Evolutionary conservation across 2,797 vertebrate genomes (phyloP).

Genomic region (Hemibagrus guttatus): DNA sequence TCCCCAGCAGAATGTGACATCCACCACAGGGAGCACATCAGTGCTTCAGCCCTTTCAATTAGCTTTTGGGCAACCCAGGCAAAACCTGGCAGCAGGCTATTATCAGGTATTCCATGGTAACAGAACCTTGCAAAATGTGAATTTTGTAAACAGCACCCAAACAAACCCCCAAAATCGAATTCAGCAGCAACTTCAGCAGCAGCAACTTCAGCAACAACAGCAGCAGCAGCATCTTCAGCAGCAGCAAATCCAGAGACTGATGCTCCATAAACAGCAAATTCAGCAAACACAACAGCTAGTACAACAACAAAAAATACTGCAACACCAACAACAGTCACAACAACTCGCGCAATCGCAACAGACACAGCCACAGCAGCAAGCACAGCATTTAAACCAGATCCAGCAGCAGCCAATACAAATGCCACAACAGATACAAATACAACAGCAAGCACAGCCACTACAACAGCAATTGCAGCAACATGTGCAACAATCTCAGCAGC

Average conservation of each 20-base stretch:
- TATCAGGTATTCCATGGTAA: conserved; percentile 88
- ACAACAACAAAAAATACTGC: conserved; percentile 55
- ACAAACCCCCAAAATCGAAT: conserved; percentile 62
- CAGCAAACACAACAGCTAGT: conserved; percentile 60
- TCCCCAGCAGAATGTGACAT: conserved; percentile 73
- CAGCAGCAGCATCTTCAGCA: conserved; percentile 48
- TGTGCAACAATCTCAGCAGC: conserved; percentile 57
- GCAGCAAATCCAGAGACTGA: conserved; percentile 60
- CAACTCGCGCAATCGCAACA: conserved; percentile 47
- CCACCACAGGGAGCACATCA: conserved; percentile 72
- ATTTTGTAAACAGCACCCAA: conserved; percentile 70
- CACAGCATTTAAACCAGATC: conserved; percentile 50
- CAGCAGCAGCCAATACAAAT: conserved; percentile 61
- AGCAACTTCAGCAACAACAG: conserved; percentile 72
- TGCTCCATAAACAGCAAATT: conserved; percentile 58
- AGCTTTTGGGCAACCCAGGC: conserved; percentile 93
- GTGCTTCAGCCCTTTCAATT: conserved; percentile 93
- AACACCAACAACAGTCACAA: conserved; percentile 67
- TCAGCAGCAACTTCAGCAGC: conserved; percentile 77
- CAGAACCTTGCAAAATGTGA: conserved; percentile 82
- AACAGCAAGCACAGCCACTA: conserved; percentile 68
- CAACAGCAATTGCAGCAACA: conserved; percentile 55
- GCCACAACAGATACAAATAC: conserved; percentile 63
- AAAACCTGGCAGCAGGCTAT: conserved; percentile 77
- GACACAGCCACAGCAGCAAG: conserved; percentile 53